phyloP scores from a whole-genome alignment of 2,888 invertebrate species.

The Eupithecia vulgata region DNA sequence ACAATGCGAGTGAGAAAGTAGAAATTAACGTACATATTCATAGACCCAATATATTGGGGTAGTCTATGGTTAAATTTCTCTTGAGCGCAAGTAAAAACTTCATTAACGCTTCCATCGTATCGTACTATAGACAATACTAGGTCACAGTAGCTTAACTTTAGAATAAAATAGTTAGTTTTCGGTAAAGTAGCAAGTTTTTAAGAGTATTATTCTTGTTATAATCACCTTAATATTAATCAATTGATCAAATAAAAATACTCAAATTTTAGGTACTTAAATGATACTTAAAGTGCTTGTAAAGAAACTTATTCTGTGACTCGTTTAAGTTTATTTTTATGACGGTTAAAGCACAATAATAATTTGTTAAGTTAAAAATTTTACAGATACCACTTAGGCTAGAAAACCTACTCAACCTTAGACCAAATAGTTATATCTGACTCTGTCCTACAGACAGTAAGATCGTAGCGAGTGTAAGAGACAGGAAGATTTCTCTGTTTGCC shows the following conservation, averaged over 20 bases:
- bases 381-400: not conserved
- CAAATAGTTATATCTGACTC: not conserved
- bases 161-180: not conserved
- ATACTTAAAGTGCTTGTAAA: not conserved
- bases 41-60: not conserved
- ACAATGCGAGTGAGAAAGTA: not conserved
- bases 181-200: constrained; percentile 1
- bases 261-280: constrained; percentile 4
- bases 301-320: not conserved
- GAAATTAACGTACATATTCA: not conserved
- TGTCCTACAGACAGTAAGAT: not conserved
- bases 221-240: not conserved
- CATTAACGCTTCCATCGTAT: constrained; percentile 4
- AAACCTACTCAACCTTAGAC: not conserved
- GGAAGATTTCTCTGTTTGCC: not conserved
- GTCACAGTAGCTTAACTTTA: constrained; percentile 17
- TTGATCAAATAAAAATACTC: constrained; percentile 14
- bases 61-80: not conserved
- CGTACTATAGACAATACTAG: constrained; percentile 43
- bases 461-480: not conserved
- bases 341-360: not conserved
- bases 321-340: not conserved
- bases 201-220: constrained; percentile 5
- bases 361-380: not conserved
- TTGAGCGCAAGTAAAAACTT: not conserved